A percentile compares a stretch with the other conserved stretches of the same genome.
phyloP scores from a whole-genome alignment of 2,888 invertebrate genomes.

The Philereme vetulata region DNA sequence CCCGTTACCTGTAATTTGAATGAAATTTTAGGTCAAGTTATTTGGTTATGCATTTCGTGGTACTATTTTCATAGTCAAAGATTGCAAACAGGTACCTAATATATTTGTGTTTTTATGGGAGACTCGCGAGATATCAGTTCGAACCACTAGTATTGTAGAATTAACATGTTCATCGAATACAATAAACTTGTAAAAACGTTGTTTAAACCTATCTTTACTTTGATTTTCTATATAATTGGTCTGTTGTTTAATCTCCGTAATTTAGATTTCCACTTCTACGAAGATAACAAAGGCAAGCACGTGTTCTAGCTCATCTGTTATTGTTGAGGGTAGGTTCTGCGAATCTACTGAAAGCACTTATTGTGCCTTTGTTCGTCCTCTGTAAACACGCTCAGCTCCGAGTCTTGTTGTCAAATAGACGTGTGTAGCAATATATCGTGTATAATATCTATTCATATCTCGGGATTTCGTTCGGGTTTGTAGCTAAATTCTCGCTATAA shows the following conservation, averaged over 20 bases:
- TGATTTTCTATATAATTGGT: conserved; percentile 1
- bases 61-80: too few relatives aligned
- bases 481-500: not conserved
- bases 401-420: conserved; percentile 19
- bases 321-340: conserved; percentile 60
- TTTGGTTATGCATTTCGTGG: too few relatives aligned
- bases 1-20: too few relatives aligned
- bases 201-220: not conserved
- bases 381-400: conserved; percentile 55
- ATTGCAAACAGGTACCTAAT: too few relatives aligned
- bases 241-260: conserved; percentile 18
- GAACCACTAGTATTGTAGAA: too few relatives aligned
- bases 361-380: conserved; percentile 58
- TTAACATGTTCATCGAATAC: too few relatives aligned
- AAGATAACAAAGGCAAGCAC: conserved; percentile 34
- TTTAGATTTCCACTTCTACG: conserved; percentile 14
- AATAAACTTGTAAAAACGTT: too few relatives aligned
- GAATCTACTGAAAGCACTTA: conserved; percentile 59
- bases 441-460: conserved; percentile 9
- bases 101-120: too few relatives aligned
- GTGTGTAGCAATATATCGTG: conserved; percentile 3
- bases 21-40: too few relatives aligned
- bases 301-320: conserved; percentile 57
- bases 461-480: conserved; percentile 1
- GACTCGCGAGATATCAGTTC: too few relatives aligned